These are phyloP conservation scores for Eristalis intricaria DNA, from an alignment of 2,888 invertebrate genomes.

Conservation along the genomic window DNA sequence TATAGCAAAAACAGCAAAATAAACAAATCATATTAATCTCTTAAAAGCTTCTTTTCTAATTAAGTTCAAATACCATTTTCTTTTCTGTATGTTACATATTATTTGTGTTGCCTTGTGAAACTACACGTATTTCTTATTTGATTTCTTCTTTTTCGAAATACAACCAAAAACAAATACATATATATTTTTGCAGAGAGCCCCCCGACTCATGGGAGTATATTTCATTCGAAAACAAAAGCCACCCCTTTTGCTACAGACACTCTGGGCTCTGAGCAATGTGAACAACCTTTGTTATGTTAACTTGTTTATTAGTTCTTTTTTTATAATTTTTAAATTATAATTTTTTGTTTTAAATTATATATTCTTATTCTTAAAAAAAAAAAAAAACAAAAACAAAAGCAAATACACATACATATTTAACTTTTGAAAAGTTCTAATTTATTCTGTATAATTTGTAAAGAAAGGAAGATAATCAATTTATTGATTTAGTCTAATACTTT, in stretches of 20 bases:
- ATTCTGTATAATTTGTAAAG: slow-evolving; percentile 65
- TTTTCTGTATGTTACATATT: slow-evolving; percentile 35
- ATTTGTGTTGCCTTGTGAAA: slow-evolving; percentile 43
- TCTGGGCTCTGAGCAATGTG: slow-evolving; percentile 69
- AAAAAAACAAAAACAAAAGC: too few species aligned
- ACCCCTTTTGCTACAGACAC: slow-evolving; percentile 68
- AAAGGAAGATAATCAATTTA: slow-evolving; percentile 36
- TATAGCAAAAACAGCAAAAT: not conserved
- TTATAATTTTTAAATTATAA: slow-evolving; percentile 20
- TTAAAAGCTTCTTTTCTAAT: slow-evolving; percentile 30
- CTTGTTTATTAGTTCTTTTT: slow-evolving; percentile 45
- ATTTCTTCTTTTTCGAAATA: slow-evolving; percentile 43
- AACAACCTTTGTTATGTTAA: slow-evolving; percentile 71
- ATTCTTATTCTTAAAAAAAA: slow-evolving; percentile 42
- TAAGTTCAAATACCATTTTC: slow-evolving; percentile 24
- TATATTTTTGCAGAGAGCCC: slow-evolving; percentile 70
- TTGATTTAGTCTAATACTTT: slow-evolving; percentile 53
- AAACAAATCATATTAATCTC: slow-evolving; percentile 21
- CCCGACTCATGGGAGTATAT: slow-evolving; percentile 69
- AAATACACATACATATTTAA: slow-evolving; percentile 58
- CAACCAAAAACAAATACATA: slow-evolving; percentile 47
- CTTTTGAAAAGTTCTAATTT: slow-evolving; percentile 69
- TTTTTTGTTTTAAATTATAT: slow-evolving; percentile 61
- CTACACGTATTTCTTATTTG: slow-evolving; percentile 44
- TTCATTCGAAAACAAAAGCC: slow-evolving; percentile 69